Evolutionary conservation across 2,888 invertebrate genomes (phyloP).

Genomic region (Capitulum mitella): DNA sequence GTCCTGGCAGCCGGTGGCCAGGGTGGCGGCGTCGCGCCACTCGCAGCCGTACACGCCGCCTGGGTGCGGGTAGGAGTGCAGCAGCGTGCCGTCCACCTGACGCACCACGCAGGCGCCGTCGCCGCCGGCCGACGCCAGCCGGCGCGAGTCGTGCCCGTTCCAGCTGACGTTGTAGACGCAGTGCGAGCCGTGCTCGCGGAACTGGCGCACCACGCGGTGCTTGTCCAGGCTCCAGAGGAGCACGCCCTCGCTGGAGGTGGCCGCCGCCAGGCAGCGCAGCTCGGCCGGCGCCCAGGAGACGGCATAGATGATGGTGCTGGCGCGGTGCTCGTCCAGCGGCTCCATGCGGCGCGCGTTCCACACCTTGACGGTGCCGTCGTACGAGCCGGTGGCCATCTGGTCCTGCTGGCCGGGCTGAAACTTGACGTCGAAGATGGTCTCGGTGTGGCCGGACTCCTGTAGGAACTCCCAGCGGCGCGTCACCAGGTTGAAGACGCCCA

Average conservation of each 20-base stretch:
- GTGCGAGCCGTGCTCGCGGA: conserved; percentile 30
- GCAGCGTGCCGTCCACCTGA: conserved; percentile 42
- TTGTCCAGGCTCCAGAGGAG: conserved; percentile 45
- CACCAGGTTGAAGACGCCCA: conserved; percentile 45
- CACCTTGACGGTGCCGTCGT: conserved; percentile 46
- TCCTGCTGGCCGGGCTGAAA: conserved; percentile 44
- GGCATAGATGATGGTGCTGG: conserved; percentile 45
- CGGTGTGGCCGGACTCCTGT: conserved; percentile 42
- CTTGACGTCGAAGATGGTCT: conserved; percentile 47
- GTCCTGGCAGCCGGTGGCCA: conserved; percentile 47
- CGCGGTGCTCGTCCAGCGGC: conserved; percentile 36
- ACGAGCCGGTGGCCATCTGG: conserved; percentile 45
- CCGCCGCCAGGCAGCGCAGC: conserved; percentile 44
- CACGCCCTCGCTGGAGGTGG: conserved; percentile 43
- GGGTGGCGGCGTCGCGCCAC: conserved; percentile 45
- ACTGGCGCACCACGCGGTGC: conserved; percentile 38
- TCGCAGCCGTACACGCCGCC: conserved; percentile 45
- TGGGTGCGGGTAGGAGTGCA: conserved; percentile 45
- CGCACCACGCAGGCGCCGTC: conserved; percentile 45
- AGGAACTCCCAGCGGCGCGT: conserved; percentile 44
- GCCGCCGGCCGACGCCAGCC: conserved; percentile 42
- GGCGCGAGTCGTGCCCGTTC: conserved; percentile 44
- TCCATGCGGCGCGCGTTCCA: conserved; percentile 44
- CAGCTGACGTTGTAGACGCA: conserved; percentile 44
- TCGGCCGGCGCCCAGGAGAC: conserved; percentile 44